Evolutionary conservation across 53 echinoderm and acorn worm species (phyloP).

Genomic region (Luidia sarsii): DNA sequence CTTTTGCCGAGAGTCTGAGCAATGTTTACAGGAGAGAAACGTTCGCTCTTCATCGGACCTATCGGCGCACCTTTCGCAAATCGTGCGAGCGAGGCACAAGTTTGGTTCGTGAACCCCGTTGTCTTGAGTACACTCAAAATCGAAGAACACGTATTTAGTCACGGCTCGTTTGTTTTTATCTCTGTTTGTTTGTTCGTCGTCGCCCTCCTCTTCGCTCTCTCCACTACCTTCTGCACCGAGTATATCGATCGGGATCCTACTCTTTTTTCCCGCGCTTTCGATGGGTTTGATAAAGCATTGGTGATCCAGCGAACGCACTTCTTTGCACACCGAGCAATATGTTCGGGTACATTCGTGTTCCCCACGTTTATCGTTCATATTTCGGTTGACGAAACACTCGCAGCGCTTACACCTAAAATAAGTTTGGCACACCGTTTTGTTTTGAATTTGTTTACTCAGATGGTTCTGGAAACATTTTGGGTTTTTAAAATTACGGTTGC

Average conservation of each 20-base stretch:
- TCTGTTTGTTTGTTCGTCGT: no score
- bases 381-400: not conserved
- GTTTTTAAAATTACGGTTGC: constrained; percentile 13
- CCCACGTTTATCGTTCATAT: not conserved
- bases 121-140: constrained; percentile 48
- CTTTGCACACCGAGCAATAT: not conserved
- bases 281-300: constrained; percentile 11
- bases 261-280: not conserved
- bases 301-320: not conserved
- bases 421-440: constrained; percentile 20
- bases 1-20: constrained; percentile 5
- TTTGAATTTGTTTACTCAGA: constrained; percentile 34
- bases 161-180: not conserved
- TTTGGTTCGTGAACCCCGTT: constrained; percentile 35
- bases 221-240: not conserved
- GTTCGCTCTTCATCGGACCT: not conserved
- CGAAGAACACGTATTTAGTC: constrained; percentile 30
- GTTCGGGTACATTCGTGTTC: not conserved
- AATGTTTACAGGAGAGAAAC: constrained; percentile 1
- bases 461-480: not conserved
- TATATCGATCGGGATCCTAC: not conserved
- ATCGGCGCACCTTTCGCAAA: constrained; percentile 17
- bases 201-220: not conserved
- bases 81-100: constrained; percentile 17
- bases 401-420: constrained; percentile 21